Conservation (phyloP, 1,140 invertebrate genomes). For the Cyrtorhinus lividipennis region DNA sequence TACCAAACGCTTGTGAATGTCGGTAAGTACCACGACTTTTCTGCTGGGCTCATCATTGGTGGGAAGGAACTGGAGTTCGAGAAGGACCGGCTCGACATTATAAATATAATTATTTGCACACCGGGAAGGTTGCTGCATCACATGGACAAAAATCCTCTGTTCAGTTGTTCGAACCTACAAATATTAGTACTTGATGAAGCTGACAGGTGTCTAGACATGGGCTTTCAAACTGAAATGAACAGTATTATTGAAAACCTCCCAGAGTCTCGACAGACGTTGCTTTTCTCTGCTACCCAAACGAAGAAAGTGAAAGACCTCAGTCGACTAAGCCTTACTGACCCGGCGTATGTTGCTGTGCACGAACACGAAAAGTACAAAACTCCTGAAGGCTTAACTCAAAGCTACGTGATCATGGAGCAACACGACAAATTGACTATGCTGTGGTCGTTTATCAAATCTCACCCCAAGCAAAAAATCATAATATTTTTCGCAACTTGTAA, state of each 20-base stretch:
- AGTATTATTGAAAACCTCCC: slow-evolving; percentile 90
- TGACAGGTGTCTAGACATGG: slow-evolving; percentile 88
- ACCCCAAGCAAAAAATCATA: slow-evolving; percentile 80
- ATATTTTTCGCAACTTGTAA: slow-evolving; percentile 94
- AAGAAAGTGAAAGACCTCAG: slow-evolving; percentile 89
- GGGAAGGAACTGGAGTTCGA: slow-evolving; percentile 85
- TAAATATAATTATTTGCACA: slow-evolving; percentile 94
- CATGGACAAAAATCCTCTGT: slow-evolving; percentile 90
- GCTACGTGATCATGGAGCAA: slow-evolving; percentile 79
- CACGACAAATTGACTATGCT: slow-evolving; percentile 83
- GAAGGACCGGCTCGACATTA: slow-evolving; percentile 63
- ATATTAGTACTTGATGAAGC: slow-evolving; percentile 89
- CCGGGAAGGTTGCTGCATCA: slow-evolving; percentile 91
- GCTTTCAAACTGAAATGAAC: slow-evolving; percentile 85
- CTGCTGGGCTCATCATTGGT: slow-evolving; percentile 79
- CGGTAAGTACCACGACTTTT: slow-evolving; percentile 81
- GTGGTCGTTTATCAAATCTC: slow-evolving; percentile 94
- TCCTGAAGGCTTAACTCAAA: slow-evolving; percentile 70
- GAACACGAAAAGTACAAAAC: slow-evolving; percentile 63
- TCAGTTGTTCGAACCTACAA: slow-evolving; percentile 63
- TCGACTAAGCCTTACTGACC: slow-evolving; percentile 78
- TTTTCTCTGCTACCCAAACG: slow-evolving; percentile 99
- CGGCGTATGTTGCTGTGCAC: slow-evolving; percentile 83
- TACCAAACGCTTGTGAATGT: slow-evolving; percentile 86
- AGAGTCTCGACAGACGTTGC: slow-evolving; percentile 68